A percentile compares a stretch with the other conserved stretches of the same genome.
phyloP scores from a whole-genome alignment of 2,888 invertebrate genomes.

The Drosophila histrio region DNA sequence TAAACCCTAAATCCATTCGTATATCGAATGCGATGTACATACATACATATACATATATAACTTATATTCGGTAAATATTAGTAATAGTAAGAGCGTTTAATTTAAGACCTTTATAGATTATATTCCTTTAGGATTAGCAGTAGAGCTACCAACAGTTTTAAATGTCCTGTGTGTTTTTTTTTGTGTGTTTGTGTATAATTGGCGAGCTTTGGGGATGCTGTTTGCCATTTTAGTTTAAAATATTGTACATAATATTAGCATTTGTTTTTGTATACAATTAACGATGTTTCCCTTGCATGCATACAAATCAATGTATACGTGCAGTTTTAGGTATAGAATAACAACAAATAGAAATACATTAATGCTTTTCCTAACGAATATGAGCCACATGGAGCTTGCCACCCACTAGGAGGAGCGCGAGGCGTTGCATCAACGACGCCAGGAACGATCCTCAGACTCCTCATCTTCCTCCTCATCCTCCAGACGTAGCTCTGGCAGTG shows the following conservation, averaged over 20 bases:
- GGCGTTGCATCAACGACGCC: slow-evolving; percentile 91
- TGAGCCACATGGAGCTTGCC: slow-evolving; percentile 50
- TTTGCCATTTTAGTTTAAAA: slow-evolving; percentile 38
- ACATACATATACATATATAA: slow-evolving; percentile 58
- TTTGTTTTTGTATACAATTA: slow-evolving; percentile 37
- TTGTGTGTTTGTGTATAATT: slow-evolving; percentile 5
- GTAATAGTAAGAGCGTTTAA: slow-evolving; percentile 76
- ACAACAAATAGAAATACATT: slow-evolving; percentile 70
- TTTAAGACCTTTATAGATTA: slow-evolving; percentile 47
- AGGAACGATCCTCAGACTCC: slow-evolving; percentile 92
- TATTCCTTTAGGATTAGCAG: slow-evolving; percentile 40
- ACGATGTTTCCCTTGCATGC: slow-evolving; percentile 32
- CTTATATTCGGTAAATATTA: slow-evolving; percentile 72
- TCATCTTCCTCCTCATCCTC: slow-evolving; percentile 95
- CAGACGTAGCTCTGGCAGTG: slow-evolving; percentile 88
- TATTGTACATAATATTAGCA: slow-evolving; percentile 51
- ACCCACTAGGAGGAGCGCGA: slow-evolving; percentile 46
- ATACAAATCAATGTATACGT: slow-evolving; percentile 8
- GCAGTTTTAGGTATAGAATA: slow-evolving; percentile 59
- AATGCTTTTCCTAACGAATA: slow-evolving; percentile 52
- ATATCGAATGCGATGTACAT: slow-evolving; percentile 54
- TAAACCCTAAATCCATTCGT: slow-evolving; percentile 51
- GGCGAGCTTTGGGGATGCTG: slow-evolving; percentile 10
- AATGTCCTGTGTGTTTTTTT: slow-evolving; percentile 31
- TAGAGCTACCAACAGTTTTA: slow-evolving; percentile 48